phyloP scores from a whole-genome alignment of 2,797 vertebrate genomes.

The Oreochromis mossambicus region DNA sequence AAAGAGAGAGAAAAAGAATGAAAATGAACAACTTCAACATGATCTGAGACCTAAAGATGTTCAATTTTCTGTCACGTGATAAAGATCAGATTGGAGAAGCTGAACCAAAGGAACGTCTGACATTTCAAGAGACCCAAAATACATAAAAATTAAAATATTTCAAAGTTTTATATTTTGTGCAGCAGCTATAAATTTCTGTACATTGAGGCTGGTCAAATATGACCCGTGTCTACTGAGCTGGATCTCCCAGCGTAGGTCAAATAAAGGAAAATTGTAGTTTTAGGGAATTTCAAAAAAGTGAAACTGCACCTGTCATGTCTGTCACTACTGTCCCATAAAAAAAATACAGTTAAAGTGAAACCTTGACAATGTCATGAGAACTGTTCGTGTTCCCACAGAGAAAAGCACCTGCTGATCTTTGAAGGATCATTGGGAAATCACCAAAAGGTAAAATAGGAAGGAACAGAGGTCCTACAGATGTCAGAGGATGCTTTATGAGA shows the following conservation, averaged over 20 bases:
- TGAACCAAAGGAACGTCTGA: not conserved
- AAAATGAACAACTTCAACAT: not conserved
- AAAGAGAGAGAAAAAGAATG: not conserved
- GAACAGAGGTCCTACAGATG: not conserved
- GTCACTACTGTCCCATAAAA: not conserved
- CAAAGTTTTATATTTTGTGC: not conserved
- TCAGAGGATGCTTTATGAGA: not conserved
- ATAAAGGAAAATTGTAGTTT: not conserved
- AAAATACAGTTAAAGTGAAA: not conserved
- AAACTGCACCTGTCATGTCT: not conserved
- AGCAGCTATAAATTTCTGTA: not conserved
- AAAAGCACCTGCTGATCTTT: not conserved
- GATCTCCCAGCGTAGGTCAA: rapidly evolving
- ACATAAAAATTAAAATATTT: not conserved
- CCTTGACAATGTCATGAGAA: not conserved
- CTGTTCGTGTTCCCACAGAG: not conserved
- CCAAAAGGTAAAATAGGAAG: not conserved
- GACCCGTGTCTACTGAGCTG: rapidly evolving
- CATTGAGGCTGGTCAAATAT: not conserved
- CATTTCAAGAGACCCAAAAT: not conserved
- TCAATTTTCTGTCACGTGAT: not conserved
- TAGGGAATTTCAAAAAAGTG: not conserved
- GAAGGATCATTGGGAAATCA: not conserved
- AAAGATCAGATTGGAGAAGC: not conserved
- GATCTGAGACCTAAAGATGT: not conserved